These are phyloP conservation scores for Eurois occulta DNA, from an alignment of 2,888 invertebrate genomes.

Conservation along the genomic window DNA sequence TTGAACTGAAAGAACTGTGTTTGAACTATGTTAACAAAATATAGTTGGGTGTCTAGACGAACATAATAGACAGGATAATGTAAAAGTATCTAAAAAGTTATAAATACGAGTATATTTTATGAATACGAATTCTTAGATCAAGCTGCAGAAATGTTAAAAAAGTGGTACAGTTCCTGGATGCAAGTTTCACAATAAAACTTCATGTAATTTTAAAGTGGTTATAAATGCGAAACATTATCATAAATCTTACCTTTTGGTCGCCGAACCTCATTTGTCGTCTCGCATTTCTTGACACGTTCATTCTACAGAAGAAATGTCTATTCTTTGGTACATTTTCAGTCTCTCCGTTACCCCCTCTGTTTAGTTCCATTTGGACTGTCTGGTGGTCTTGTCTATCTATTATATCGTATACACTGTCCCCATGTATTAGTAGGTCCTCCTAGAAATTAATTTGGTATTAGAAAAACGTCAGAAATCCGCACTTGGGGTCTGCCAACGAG, in stretches of 20 bases:
- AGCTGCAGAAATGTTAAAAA: background rate
- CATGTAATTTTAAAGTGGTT: no score
- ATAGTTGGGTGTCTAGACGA: background rate
- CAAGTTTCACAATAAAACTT: background rate
- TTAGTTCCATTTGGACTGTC: conserved; percentile 98
- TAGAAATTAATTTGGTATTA: conserved; percentile 83
- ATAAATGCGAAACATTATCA: background rate
- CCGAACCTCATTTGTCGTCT: conserved; percentile 99
- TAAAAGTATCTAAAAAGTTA: no score
- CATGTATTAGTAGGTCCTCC: conserved; percentile 99
- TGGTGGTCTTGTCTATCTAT: conserved; percentile 99
- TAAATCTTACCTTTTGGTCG: conserved; percentile 97
- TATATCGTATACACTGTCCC: conserved; percentile 99
- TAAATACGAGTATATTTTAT: background rate
- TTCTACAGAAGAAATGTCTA: conserved; percentile 98
- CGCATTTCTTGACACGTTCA: conserved; percentile 99
- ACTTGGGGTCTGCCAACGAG: no score
- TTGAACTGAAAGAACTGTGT: background rate
- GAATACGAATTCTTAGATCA: background rate
- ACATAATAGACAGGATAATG: background rate
- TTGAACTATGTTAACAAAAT: conserved; percentile 18
- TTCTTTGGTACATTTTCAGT: conserved; percentile 90
- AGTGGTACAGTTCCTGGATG: background rate
- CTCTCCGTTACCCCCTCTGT: conserved; percentile 90
- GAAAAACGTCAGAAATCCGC: background rate